Evolutionary conservation across 2,797 vertebrate genomes (phyloP), one percentile per base, ranked within the genome.

Genomic region (Nannoperca australis): DNA sequence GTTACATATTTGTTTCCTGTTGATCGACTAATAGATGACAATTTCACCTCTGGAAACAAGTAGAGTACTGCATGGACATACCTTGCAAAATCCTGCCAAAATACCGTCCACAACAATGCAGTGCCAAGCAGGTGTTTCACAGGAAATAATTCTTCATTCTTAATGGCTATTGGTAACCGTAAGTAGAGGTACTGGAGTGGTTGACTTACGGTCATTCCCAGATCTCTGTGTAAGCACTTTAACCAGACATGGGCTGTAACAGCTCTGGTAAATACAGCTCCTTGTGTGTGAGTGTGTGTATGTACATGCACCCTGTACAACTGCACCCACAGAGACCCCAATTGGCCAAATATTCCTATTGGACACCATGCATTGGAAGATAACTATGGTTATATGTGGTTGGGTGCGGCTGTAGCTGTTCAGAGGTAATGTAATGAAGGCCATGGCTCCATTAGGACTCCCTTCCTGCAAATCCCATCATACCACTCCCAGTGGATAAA

Each of bases 341-440:
- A 32, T 14, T 38, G 47, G 59, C 47, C 58, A 42, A 74, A 85
- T 22, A 15, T 58, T 70, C 61, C n/a, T 50, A 51, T 47, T 74
- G 64, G 69, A 62, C 65, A 66, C 66, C 30, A 63, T 50, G 63
- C 38, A 68, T 32, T 18, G 53, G 36, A 73, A 70, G 61, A 68
- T 47, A 69, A 70, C 58, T 76, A 61, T 65, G 51, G 53, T 61
- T 65, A 14, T 36, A 20, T 56, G 77, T 59, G 69, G 30, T 67
- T 71, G 72, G 62, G 62, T 18, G 58, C 44, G 42, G 38, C 7
- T 77, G 51, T 76, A 79, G 75, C 68, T 86, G 53, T 66, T 81
- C 64, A 71, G 80, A 87, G 82, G 70, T 94, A 94, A 95, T 94
- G 90, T 87, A 92, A 94, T 95, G 88, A 94, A 90, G 84, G 78